phyloP scores from a whole-genome alignment of 1,140 invertebrate genomes.

The Calephelis nemesis region DNA sequence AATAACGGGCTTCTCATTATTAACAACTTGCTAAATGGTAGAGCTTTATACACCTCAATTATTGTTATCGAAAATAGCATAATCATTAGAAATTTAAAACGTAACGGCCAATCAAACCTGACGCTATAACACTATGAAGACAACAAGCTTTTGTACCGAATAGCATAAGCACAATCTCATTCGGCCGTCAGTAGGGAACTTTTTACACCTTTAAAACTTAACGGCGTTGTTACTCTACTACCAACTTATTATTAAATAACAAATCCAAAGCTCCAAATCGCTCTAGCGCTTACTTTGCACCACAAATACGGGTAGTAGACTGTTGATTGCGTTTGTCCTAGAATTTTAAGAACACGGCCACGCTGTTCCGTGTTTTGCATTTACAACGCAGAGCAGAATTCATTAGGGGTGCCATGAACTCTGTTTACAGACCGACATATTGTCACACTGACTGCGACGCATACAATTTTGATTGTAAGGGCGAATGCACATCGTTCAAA shows the following conservation, averaged over 20 bases:
- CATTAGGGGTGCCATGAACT: slow-evolving; percentile 18
- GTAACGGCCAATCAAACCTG: too few relatives aligned
- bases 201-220: background rate
- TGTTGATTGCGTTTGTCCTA: slow-evolving; percentile 18
- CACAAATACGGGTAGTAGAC: slow-evolving; percentile 7
- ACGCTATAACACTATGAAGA: too few relatives aligned
- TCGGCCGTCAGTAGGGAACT: too few relatives aligned
- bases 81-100: too few relatives aligned
- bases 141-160: too few relatives aligned
- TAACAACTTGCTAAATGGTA: too few relatives aligned
- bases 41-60: too few relatives aligned
- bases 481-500: background rate
- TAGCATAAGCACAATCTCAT: too few relatives aligned
- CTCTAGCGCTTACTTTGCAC: background rate
- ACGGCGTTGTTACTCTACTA: background rate
- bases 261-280: background rate
- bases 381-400: slow-evolving; percentile 17
- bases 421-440: slow-evolving; percentile 18
- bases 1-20: too few relatives aligned
- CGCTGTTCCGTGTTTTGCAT: slow-evolving; percentile 17
- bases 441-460: slow-evolving; percentile 9
- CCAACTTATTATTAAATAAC: background rate
- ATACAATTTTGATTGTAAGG: slow-evolving; percentile 16
- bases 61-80: too few relatives aligned
- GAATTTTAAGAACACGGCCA: slow-evolving; percentile 17